Percentiles rank a stretch among this genome's conserved stretches.
Evolutionary conservation across 30 jellyfish, hydroid and myxozoan genomes (phyloP).

Genomic region (Hydractinia echinata): DNA sequence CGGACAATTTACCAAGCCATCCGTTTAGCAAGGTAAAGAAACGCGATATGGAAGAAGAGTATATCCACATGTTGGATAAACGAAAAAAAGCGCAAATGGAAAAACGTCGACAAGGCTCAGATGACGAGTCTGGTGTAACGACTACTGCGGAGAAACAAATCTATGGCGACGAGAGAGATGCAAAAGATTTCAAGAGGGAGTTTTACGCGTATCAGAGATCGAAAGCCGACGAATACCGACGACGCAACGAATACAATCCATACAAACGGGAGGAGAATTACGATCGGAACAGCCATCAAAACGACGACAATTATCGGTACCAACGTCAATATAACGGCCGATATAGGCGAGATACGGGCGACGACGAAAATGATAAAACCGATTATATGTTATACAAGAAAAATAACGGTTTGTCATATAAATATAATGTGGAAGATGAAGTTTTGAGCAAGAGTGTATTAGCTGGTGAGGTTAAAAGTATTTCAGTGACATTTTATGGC

Average conservation of each 20-base stretch:
- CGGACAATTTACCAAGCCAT: constrained; percentile 30
- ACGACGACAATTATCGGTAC: constrained; percentile 22
- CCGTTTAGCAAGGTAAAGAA: neutral
- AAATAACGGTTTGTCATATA: neutral
- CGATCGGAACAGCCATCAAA: constrained; percentile 1
- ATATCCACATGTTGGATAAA: constrained; percentile 67
- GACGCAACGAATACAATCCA: constrained; percentile 36
- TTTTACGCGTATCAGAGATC: constrained; percentile 29
- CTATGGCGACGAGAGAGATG: neutral
- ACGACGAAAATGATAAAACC: constrained; percentile 51
- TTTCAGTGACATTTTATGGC: constrained; percentile 80
- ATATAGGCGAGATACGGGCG: neutral
- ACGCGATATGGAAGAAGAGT: constrained; percentile 85
- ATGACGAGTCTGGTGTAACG: constrained; percentile 14
- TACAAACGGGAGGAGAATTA: constrained; percentile 26
- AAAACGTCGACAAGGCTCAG: constrained; percentile 12
- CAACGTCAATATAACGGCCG: constrained; percentile 22
- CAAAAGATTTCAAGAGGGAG: neutral
- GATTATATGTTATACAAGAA: constrained; percentile 12
- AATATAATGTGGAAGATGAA: constrained; percentile 2
- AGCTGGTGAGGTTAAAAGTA: constrained; percentile 73
- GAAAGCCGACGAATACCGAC: constrained; percentile 21
- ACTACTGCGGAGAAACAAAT: constrained; percentile 29
- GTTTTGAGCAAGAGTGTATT: constrained; percentile 50
- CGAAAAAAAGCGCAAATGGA: constrained; percentile 55